phyloP scores from a whole-genome alignment of 2,797 vertebrate species.

The Sebastes trivittatus region DNA sequence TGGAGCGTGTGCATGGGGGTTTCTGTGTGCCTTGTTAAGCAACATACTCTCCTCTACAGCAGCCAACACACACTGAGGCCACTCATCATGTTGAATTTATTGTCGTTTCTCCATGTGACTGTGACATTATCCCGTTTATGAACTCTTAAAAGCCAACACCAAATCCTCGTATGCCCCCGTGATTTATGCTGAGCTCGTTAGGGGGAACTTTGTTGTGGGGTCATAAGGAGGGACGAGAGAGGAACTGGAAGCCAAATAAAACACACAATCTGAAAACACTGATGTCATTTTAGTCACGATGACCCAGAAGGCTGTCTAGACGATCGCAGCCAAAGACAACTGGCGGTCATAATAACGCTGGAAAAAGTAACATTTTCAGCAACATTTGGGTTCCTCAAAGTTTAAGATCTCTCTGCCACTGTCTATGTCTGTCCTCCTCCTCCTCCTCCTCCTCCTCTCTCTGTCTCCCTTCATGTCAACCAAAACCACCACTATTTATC shows the following conservation, averaged over 20 bases:
- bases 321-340: slow-evolving; percentile 59
- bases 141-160: slow-evolving; percentile 47
- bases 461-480: slow-evolving; percentile 48
- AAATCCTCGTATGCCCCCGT: slow-evolving; percentile 6
- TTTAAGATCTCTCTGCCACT: slow-evolving; percentile 20
- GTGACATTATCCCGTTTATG: slow-evolving; percentile 26
- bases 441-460: neutral
- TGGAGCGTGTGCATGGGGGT: neutral
- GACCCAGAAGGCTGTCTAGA: slow-evolving; percentile 66
- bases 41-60: slow-evolving; percentile 8
- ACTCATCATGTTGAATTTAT: slow-evolving; percentile 12
- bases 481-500: slow-evolving; percentile 66
- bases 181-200: slow-evolving; percentile 31
- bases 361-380: slow-evolving; percentile 61
- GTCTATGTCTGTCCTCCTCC: slow-evolving; percentile 19
- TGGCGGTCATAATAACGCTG: slow-evolving; percentile 9
- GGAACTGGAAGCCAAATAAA: slow-evolving; percentile 68
- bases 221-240: slow-evolving; percentile 45
- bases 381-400: slow-evolving; percentile 51
- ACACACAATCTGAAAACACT: slow-evolving; percentile 57
- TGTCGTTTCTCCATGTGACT: slow-evolving; percentile 7
- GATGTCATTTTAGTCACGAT: slow-evolving; percentile 66
- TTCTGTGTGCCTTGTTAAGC: slow-evolving; percentile 28
- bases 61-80: slow-evolving; percentile 20
- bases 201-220: slow-evolving; percentile 68